Evolutionary conservation across 2,113 vertebrate genomes (phyloP).

Genomic region (Varanus salvator): DNA sequence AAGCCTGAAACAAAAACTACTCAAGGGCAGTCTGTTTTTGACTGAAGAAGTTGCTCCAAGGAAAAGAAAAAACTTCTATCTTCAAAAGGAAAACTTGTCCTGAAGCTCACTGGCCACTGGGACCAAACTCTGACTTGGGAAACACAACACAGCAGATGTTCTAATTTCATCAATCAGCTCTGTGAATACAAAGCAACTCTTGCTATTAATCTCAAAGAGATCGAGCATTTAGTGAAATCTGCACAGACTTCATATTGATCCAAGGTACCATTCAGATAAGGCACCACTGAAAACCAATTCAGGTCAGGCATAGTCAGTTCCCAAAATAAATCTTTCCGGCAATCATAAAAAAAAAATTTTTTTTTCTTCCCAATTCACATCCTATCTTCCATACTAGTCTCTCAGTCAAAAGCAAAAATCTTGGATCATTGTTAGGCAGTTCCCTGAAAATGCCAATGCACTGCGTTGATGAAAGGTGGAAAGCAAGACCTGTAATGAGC

Average conservation of each 20-base stretch:
- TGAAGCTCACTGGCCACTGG: neutral
- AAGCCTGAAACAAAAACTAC: conserved; percentile 5
- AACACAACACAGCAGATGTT: conserved; percentile 44
- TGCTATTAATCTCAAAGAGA: neutral
- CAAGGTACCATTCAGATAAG: neutral
- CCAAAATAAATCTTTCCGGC: neutral
- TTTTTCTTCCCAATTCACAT: neutral
- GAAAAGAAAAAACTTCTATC: neutral
- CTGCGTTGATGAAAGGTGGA: neutral
- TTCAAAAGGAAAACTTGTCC: neutral
- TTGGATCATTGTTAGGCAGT: neutral
- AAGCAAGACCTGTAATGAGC: neutral
- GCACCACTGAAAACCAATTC: conserved; percentile 23
- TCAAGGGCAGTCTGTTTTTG: neutral
- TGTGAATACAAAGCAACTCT: conserved; percentile 12
- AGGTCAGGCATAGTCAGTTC: neutral
- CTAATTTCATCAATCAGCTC: conserved; percentile 9
- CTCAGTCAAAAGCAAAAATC: neutral
- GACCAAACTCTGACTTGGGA: conserved; percentile 12
- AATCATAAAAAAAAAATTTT: neutral
- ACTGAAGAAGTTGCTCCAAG: neutral
- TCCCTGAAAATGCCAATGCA: neutral
- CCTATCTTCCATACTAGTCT: neutral
- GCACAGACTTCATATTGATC: conserved; percentile 6
- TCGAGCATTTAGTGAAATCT: conserved; percentile 32